Conservation (phyloP, 2,113 vertebrate genomes). For the Apodemus speciosus region DNA sequence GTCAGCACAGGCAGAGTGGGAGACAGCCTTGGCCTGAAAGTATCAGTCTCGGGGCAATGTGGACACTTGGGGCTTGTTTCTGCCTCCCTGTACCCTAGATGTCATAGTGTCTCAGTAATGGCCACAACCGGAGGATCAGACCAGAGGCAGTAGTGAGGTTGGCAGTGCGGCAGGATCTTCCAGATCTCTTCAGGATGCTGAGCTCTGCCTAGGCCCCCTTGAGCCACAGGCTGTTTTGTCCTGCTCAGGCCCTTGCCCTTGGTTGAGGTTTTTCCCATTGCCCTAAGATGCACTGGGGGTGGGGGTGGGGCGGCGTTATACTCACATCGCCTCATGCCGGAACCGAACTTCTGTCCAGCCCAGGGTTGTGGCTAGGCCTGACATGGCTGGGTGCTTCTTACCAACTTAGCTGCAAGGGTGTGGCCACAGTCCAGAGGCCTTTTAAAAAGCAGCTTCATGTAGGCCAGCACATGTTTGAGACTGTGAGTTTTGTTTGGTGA, state of each 20-base stretch:
- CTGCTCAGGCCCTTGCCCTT: background rate
- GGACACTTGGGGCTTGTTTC: background rate
- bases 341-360: conserved; percentile 40
- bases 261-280: background rate
- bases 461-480: background rate
- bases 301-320: background rate
- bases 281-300: background rate
- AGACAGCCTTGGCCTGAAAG: background rate
- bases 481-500: background rate
- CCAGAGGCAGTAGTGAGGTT: background rate
- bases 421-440: background rate
- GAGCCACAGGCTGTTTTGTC: background rate
- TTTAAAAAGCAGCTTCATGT: background rate
- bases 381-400: background rate
- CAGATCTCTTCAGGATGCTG: background rate
- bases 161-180: background rate
- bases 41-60: background rate
- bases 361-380: background rate
- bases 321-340: background rate
- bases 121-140: background rate
- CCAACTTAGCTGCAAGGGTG: background rate
- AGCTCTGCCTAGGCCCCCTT: background rate
- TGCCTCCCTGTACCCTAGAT: background rate
- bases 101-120: background rate
- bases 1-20: background rate